These are phyloP conservation scores for Lapara coniferarum DNA, from an alignment of 2,888 invertebrate genomes.

Conservation along the genomic window DNA sequence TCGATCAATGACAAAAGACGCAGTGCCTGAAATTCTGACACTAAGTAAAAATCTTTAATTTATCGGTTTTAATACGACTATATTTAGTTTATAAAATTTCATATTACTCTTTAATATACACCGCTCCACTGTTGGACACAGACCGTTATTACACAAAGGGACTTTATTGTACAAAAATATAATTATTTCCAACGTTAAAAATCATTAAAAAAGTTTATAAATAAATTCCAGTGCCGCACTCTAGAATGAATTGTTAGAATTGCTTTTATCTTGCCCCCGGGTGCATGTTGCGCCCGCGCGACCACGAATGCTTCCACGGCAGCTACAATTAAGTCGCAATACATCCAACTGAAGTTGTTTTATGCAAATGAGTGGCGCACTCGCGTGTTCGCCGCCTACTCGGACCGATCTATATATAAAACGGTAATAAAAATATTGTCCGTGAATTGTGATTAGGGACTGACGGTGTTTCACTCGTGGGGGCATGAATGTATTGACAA, in stretches of 20 bases:
- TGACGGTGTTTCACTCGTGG: conserved; percentile 6
- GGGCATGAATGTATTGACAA: conserved; percentile 13
- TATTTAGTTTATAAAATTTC: too few relatives aligned
- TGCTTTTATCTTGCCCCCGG: conserved; percentile 64
- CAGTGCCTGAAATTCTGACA: too few relatives aligned
- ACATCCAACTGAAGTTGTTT: conserved; percentile 77
- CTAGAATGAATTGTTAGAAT: conserved; percentile 68
- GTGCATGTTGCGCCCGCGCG: conserved; percentile 72
- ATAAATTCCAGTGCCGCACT: conserved; percentile 24
- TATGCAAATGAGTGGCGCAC: conserved; percentile 75
- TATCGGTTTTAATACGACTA: too few relatives aligned
- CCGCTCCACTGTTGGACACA: too few relatives aligned
- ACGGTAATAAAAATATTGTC: conserved; percentile 44
- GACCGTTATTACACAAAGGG: background rate
- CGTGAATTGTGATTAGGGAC: conserved; percentile 42
- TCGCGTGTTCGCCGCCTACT: conserved; percentile 81
- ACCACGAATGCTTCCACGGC: conserved; percentile 58
- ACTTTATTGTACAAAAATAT: background rate
- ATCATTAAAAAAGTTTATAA: background rate
- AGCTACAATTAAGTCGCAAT: conserved; percentile 82
- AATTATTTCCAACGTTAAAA: background rate
- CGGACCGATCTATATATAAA: conserved; percentile 62
- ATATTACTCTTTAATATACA: too few relatives aligned
- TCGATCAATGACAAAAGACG: too few relatives aligned
- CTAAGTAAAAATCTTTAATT: too few relatives aligned